phyloP scores from a whole-genome alignment of 2,888 invertebrate species.

The Chrysodeixis includens region DNA sequence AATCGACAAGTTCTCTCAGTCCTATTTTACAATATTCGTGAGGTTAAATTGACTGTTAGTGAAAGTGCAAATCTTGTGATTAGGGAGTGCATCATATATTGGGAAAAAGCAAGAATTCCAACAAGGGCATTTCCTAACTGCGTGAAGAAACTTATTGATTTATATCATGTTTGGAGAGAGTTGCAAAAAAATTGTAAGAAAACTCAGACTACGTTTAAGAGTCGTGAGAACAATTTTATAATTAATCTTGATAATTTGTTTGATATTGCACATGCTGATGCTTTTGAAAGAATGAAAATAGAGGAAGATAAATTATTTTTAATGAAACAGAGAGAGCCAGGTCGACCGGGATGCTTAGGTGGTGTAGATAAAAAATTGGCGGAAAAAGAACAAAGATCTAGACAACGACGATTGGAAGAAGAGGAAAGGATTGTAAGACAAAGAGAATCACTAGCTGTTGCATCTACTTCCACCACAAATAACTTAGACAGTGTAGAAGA shows the following conservation, averaged over 20 bases:
- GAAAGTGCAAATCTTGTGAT: background rate
- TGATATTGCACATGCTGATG: constrained; percentile 51
- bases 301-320: constrained; percentile 13
- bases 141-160: constrained; percentile 52
- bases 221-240: constrained; percentile 10
- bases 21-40: constrained; percentile 75
- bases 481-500: too few species aligned
- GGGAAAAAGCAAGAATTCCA: constrained; percentile 59
- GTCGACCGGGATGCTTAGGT: constrained; percentile 18
- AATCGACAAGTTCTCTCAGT: background rate
- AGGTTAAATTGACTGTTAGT: constrained; percentile 49
- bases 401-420: background rate
- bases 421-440: constrained; percentile 20
- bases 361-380: constrained; percentile 55
- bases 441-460: too few species aligned
- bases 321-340: background rate
- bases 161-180: constrained; percentile 64
- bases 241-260: constrained; percentile 45
- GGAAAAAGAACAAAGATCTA: background rate
- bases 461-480: too few species aligned
- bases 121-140: constrained; percentile 39
- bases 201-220: background rate
- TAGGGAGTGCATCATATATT: constrained; percentile 59
- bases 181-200: constrained; percentile 7
- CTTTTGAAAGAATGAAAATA: constrained; percentile 36